Evolutionary conservation across 2,888 invertebrate genomes (phyloP), one percentile per base, ranked within the genome.

Genomic region (Ganaspis brasiliensis): DNA sequence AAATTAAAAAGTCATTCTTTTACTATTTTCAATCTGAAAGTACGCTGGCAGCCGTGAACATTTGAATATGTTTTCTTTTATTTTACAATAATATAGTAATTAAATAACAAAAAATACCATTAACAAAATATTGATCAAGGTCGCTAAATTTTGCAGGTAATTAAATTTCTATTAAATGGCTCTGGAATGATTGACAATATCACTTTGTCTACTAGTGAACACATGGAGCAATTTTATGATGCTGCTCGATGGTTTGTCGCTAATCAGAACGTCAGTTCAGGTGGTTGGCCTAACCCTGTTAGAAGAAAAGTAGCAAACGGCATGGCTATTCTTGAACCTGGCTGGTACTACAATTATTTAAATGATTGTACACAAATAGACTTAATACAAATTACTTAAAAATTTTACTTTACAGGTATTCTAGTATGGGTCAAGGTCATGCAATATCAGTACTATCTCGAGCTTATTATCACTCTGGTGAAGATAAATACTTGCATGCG

Each of bases 341-440:
- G 98, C 78, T 98, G 98, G 98, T 94, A 84, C n/a, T n/a, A n/a
- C n/a, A n/a, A n/a, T n/a, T n/a, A n/a, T n/a, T n/a, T n/a, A n/a
- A n/a, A n/a, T n/a, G n/a, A n/a, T n/a, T n/a, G n/a, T n/a, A n/a
- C n/a, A n/a, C n/a, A n/a, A n/a, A n/a, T n/a, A n/a, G 59, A 61
- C 21, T 75, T 40, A 61, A 49, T 55, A n/a, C n/a, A n/a, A n/a
- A n/a, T n/a, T n/a, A n/a, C n/a, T n/a, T n/a, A n/a, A n/a, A n/a
- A 45, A 12, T 24, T 49, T 31, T 2, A 49, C 55, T 74, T 80
- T 73, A 40, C 78, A 95, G 96, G 96, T 96, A 98, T 91, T 99
- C 98, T 0, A 98, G 99, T 0, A 99, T 99, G 99, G 98, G 98
- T 2, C 99, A 99, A 91, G 99, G 99, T 0, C 99, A 99, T 92